phyloP scores from a whole-genome alignment of 2,113 vertebrate genomes.

The Potamarius usumacintae region DNA sequence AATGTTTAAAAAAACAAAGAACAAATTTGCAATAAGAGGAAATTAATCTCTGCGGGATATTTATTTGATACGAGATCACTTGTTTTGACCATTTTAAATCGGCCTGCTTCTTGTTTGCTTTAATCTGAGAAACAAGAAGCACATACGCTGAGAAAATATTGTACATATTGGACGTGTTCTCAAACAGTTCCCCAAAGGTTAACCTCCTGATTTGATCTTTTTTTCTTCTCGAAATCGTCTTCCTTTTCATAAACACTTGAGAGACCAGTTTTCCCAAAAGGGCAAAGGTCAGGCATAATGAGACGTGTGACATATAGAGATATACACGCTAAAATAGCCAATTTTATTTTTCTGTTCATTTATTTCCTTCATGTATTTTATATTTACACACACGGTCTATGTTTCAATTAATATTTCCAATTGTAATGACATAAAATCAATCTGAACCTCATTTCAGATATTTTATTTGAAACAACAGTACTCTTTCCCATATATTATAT shows the following conservation, averaged over 20 bases:
- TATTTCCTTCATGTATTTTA: too few relatives aligned
- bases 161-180: too few relatives aligned
- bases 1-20: too few relatives aligned
- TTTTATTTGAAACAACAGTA: background rate
- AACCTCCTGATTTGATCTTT: background rate
- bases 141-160: too few relatives aligned
- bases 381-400: too few relatives aligned
- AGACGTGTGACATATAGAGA: background rate
- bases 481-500: too few relatives aligned
- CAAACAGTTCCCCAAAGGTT: background rate
- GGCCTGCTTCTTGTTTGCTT: background rate
- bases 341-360: too few relatives aligned
- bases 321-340: background rate
- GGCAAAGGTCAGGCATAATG: background rate
- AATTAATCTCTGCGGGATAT: too few relatives aligned
- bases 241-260: background rate
- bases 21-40: too few relatives aligned
- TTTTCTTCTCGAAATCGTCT: too few relatives aligned
- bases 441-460: background rate
- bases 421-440: too few relatives aligned
- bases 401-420: background rate
- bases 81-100: background rate
- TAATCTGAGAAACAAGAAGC: background rate
- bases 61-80: background rate
- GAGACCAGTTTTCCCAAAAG: background rate